A percentile compares a stretch with the other conserved stretches of the same genome.
Evolutionary conservation across 2,888 invertebrate species (phyloP).

Genomic region (Neoaliturus tenellus): DNA sequence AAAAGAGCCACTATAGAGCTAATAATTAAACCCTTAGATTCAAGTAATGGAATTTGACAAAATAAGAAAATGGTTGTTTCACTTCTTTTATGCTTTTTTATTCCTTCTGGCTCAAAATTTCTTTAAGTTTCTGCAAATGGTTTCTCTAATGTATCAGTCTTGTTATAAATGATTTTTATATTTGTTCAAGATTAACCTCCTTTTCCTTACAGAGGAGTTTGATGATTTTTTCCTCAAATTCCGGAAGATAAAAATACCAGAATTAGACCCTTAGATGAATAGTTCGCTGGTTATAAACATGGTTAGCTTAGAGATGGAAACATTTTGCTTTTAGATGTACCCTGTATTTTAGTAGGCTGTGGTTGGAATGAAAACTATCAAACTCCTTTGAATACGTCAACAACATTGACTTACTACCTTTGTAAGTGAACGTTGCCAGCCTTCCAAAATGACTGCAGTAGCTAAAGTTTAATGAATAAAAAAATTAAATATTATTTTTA

Average conservation of each 20-base stretch:
- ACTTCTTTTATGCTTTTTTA: too few species aligned
- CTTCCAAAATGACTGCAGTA: slow-evolving; percentile 27
- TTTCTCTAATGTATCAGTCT: neutral
- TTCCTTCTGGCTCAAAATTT: neutral
- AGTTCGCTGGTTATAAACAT: neutral
- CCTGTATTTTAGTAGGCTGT: neutral
- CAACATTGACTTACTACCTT: neutral
- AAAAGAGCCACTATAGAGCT: too few species aligned
- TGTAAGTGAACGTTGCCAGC: neutral
- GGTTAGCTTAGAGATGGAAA: neutral
- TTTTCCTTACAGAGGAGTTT: neutral
- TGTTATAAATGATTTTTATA: neutral
- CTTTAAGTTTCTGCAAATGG: neutral
- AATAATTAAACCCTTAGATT: too few species aligned
- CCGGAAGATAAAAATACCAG: neutral
- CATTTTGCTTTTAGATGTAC: neutral
- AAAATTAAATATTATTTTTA: slow-evolving; percentile 23
- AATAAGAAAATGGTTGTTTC: too few species aligned
- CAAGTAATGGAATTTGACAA: too few species aligned
- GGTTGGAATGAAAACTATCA: neutral
- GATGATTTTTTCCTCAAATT: neutral
- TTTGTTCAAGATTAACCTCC: neutral
- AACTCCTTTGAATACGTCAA: slow-evolving; percentile 14
- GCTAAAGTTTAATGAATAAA: neutral
- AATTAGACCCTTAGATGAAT: neutral